Evolutionary conservation across 2,888 invertebrate species (phyloP).

Genomic region (Plemyria rubiginata): DNA sequence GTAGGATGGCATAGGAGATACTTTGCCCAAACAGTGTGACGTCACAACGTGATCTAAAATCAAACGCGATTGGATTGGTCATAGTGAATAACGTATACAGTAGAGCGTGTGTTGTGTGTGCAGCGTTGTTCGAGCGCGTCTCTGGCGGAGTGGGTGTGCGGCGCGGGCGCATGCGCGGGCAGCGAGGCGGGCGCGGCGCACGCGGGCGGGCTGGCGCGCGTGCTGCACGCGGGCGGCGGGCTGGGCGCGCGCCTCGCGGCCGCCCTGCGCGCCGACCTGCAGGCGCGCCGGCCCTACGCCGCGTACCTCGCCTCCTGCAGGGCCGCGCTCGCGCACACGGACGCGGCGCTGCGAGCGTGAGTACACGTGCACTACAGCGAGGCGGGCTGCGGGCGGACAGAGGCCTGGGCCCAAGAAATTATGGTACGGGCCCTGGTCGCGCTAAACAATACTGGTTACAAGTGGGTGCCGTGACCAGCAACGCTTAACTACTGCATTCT

Average conservation of each 20-base stretch:
- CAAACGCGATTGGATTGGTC: too few relatives aligned
- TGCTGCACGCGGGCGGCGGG: conserved; percentile 44
- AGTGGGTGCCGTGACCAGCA: too few relatives aligned
- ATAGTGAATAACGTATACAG: too few relatives aligned
- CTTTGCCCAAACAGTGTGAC: too few relatives aligned
- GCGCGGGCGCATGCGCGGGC: conserved; percentile 56
- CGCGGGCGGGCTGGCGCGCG: conserved; percentile 47
- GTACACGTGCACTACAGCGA: conserved; percentile 27
- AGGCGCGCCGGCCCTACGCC: conserved; percentile 73
- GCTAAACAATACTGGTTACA: too few relatives aligned
- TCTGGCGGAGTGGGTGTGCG: conserved; percentile 69
- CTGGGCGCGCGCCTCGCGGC: conserved; percentile 47
- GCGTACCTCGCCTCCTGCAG: conserved; percentile 71
- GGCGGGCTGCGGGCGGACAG: too few relatives aligned
- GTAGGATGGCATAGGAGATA: too few relatives aligned
- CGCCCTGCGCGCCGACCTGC: conserved; percentile 68
- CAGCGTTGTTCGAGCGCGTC: conserved; percentile 71
- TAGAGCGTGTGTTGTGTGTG: neutral
- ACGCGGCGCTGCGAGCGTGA: conserved; percentile 59
- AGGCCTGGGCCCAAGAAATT: too few relatives aligned
- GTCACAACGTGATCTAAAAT: too few relatives aligned
- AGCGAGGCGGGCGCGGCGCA: conserved; percentile 55
- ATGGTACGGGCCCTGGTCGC: too few relatives aligned
- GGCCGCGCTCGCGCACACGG: conserved; percentile 64
- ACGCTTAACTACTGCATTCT: too few relatives aligned